Conservation (phyloP, 2,113 vertebrate genomes). For the Machaerirhynchus nigripectus region DNA sequence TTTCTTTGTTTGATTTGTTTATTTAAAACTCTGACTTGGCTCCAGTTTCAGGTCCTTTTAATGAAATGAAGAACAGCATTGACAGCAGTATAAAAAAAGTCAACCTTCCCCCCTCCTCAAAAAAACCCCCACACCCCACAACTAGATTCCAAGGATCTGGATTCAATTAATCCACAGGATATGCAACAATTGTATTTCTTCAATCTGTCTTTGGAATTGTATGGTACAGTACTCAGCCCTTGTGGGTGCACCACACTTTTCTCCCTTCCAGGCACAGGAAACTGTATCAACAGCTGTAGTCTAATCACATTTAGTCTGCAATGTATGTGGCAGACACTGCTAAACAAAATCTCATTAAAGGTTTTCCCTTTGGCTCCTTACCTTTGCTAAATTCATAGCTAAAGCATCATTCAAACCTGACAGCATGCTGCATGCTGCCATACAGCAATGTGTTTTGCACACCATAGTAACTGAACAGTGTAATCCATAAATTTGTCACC, state of each 20-base stretch:
- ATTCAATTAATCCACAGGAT: constrained; percentile 92
- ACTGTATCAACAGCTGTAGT: constrained; percentile 72
- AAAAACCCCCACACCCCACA: neutral
- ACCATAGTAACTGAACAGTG: constrained; percentile 67
- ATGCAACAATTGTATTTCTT: constrained; percentile 91
- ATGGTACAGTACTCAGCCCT: constrained; percentile 71
- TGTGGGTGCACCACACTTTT: constrained; percentile 59
- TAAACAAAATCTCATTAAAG: neutral
- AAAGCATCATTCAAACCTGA: constrained; percentile 21
- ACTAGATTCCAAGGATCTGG: constrained; percentile 83
- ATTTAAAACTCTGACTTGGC: constrained; percentile 63
- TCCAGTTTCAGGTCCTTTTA: constrained; percentile 71
- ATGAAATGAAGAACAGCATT: constrained; percentile 80
- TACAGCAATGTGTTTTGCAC: constrained; percentile 45
- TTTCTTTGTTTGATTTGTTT: constrained; percentile 49
- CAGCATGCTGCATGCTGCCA: neutral
- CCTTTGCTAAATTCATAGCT: constrained; percentile 2
- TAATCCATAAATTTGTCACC: constrained; percentile 74
- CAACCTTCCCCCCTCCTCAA: neutral
- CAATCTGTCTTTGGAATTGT: constrained; percentile 83
- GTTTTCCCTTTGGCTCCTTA: neutral
- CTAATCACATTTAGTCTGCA: constrained; percentile 52
- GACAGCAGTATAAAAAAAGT: constrained; percentile 65
- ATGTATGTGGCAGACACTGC: constrained; percentile 5
- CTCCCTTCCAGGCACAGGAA: constrained; percentile 84